phyloP scores from a whole-genome alignment of 2,888 invertebrate genomes.

The Harpalus rufipes region DNA sequence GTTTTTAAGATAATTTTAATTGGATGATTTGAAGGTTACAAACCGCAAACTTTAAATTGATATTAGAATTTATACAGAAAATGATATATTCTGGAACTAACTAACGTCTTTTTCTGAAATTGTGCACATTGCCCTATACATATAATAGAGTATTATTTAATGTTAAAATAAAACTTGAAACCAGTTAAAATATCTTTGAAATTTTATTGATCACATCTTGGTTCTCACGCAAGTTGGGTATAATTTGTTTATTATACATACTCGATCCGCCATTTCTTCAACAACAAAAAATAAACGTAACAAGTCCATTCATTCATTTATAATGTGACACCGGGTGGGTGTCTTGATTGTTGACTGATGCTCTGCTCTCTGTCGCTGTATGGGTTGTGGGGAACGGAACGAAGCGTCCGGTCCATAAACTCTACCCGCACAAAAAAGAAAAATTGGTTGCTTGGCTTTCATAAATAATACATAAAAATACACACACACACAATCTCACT shows the following conservation, averaged over 20 bases:
- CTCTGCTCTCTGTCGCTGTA: background rate
- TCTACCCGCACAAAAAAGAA: slow-evolving; percentile 42
- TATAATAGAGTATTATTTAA: too few relatives aligned
- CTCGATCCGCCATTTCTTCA: slow-evolving; percentile 41
- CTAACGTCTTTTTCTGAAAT: too few relatives aligned
- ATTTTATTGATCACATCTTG: slow-evolving; percentile 66
- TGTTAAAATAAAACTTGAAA: slow-evolving; percentile 60
- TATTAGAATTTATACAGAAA: too few relatives aligned
- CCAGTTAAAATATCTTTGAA: slow-evolving; percentile 66
- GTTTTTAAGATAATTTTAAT: too few relatives aligned
- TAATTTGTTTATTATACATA: slow-evolving; percentile 61
- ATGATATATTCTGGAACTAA: too few relatives aligned
- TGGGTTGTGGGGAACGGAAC: too few relatives aligned
- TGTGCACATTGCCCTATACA: too few relatives aligned
- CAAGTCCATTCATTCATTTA: slow-evolving; percentile 2
- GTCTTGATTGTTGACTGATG: background rate
- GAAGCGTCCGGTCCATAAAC: too few relatives aligned
- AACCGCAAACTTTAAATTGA: too few relatives aligned
- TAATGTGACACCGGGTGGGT: background rate
- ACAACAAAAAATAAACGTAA: slow-evolving; percentile 18
- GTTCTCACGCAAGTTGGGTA: slow-evolving; percentile 64
- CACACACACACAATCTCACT: background rate
- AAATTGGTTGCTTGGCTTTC: slow-evolving; percentile 9
- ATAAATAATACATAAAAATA: slow-evolving; percentile 1
- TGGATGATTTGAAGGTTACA: too few relatives aligned